These are phyloP conservation scores for Coremacera marginata DNA, from an alignment of 2,888 invertebrate genomes.

Conservation along the genomic window DNA sequence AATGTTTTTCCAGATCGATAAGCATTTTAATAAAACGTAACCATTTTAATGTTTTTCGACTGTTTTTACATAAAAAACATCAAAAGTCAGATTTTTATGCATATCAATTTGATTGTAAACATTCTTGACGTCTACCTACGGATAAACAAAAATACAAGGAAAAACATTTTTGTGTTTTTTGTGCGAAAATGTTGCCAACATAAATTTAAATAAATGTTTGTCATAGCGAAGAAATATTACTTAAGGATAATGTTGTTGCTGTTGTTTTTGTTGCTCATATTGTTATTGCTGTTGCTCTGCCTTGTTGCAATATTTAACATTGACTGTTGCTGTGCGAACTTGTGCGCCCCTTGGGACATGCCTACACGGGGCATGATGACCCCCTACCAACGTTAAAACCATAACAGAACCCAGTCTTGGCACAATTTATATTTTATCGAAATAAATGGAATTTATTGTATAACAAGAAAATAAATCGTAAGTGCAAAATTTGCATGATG, in stretches of 20 bases:
- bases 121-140: neutral
- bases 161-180: neutral
- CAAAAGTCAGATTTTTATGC: neutral
- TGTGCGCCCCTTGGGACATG: neutral
- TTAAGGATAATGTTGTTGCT: neutral
- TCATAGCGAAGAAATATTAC: conserved; percentile 27
- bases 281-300: neutral
- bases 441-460: conserved; percentile 64
- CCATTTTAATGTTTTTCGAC: too few species aligned
- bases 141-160: neutral
- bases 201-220: conserved; percentile 31
- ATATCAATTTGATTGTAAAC: conserved; percentile 10
- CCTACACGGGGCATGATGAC: neutral
- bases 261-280: neutral
- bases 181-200: conserved; percentile 6
- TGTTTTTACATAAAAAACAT: neutral
- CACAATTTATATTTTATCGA: conserved; percentile 56
- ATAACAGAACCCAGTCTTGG: neutral
- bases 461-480: conserved; percentile 55
- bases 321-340: neutral
- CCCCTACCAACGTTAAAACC: neutral
- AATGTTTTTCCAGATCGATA: conserved; percentile 26
- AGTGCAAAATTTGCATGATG: conserved; percentile 40
- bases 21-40: conserved; percentile 19
- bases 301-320: neutral